These are phyloP conservation scores for Drosophila orosa DNA, from an alignment of 1,140 invertebrate species.

Conservation along the genomic window DNA sequence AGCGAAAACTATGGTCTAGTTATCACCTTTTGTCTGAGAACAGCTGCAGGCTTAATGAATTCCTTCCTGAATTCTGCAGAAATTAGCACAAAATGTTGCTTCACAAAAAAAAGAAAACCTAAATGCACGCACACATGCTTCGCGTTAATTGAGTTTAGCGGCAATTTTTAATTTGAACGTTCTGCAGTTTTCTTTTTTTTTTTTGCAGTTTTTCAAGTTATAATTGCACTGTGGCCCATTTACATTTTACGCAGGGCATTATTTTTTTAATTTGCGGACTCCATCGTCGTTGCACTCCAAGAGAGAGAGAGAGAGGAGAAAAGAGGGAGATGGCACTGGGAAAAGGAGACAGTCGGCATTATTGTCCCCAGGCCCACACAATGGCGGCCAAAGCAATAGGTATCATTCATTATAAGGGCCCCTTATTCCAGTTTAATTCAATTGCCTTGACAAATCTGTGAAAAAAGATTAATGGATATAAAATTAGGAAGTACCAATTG, in stretches of 20 bases:
- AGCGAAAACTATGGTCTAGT: slow-evolving; percentile 8
- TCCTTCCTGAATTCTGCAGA: slow-evolving; percentile 43
- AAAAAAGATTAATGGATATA: background rate
- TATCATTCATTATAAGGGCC: background rate
- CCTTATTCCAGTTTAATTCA: background rate
- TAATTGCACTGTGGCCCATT: slow-evolving; percentile 79
- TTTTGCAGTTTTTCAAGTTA: slow-evolving; percentile 48
- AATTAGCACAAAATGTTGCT: slow-evolving; percentile 44
- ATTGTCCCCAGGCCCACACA: slow-evolving; percentile 5
- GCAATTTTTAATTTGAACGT: slow-evolving; percentile 74
- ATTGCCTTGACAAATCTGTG: background rate
- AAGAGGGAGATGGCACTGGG: background rate
- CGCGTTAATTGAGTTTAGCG: slow-evolving; percentile 72
- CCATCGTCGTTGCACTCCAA: slow-evolving; percentile 14
- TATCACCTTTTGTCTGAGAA: slow-evolving; percentile 4
- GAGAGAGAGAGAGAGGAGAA: background rate
- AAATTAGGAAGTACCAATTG: background rate
- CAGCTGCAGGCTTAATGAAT: slow-evolving; percentile 25
- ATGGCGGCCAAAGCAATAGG: background rate
- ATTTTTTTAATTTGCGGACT: slow-evolving; percentile 59
- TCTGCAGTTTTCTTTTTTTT: slow-evolving; percentile 55
- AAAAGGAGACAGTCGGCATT: slow-evolving; percentile 10
- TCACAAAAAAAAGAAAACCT: slow-evolving; percentile 34
- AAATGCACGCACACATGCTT: slow-evolving; percentile 15
- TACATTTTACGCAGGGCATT: slow-evolving; percentile 66